Conservation (phyloP, 2,888 invertebrate species). For the Steinernema hermaphroditum region DNA sequence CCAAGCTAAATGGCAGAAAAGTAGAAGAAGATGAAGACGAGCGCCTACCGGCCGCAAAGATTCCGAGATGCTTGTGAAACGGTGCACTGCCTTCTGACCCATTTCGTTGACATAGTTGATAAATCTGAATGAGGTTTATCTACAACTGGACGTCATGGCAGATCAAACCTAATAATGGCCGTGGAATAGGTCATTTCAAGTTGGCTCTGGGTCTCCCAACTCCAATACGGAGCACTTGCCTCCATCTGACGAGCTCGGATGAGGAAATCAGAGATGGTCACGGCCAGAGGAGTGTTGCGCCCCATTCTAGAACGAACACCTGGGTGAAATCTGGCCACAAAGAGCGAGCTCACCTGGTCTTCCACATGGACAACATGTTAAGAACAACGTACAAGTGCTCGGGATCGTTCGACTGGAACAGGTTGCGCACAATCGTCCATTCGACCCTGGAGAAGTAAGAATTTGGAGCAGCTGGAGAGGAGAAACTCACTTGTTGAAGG, state of each 20-base stretch:
- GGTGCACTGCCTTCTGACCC: neutral
- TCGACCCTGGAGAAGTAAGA: neutral
- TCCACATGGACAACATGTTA: neutral
- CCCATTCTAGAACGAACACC: slow-evolving; percentile 5
- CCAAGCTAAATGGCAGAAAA: neutral
- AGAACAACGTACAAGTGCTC: neutral
- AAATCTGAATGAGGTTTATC: neutral
- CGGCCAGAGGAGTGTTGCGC: neutral
- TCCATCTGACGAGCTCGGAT: neutral
- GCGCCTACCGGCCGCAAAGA: neutral
- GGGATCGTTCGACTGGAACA: slow-evolving; percentile 12
- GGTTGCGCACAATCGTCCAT: slow-evolving; percentile 9
- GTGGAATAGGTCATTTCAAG: neutral
- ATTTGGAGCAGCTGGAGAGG: neutral
- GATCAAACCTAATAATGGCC: neutral
- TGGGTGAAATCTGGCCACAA: no score
- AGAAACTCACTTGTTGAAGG: neutral
- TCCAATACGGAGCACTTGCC: neutral
- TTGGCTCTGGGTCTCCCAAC: neutral
- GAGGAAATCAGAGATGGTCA: neutral
- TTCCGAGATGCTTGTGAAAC: neutral
- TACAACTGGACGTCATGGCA: neutral
- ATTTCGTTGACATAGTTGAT: slow-evolving; percentile 9
- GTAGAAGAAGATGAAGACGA: neutral
- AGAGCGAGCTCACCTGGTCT: slow-evolving; percentile 6